A percentile compares a stretch with the other conserved stretches of the same genome.
These are phyloP conservation scores for Aplocera efformata DNA, from an alignment of 2,888 invertebrate species.

Conservation along the genomic window DNA sequence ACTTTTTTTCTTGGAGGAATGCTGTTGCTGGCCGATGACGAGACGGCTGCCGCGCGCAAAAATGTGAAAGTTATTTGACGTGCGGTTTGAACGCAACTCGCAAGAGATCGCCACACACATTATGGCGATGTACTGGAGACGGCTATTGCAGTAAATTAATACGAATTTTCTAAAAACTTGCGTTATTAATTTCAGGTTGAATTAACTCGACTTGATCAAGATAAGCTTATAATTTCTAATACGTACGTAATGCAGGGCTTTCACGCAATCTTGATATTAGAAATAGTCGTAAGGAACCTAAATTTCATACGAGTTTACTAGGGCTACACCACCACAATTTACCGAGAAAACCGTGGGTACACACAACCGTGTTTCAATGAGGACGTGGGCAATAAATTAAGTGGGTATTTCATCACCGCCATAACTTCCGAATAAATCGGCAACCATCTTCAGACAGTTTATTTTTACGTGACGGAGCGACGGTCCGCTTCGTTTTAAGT, in stretches of 20 bases:
- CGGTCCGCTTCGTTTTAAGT: too few relatives aligned
- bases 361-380: too few relatives aligned
- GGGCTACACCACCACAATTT: too few relatives aligned
- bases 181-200: too few relatives aligned
- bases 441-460: too few relatives aligned
- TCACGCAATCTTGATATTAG: constrained; percentile 12
- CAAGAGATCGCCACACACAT: constrained; percentile 19
- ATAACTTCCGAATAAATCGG: too few relatives aligned
- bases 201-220: constrained; percentile 7
- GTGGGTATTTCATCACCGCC: too few relatives aligned
- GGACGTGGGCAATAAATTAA: too few relatives aligned
- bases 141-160: constrained; percentile 5
- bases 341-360: too few relatives aligned
- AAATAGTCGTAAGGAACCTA: not conserved
- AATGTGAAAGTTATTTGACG: constrained; percentile 59
- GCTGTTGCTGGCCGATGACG: constrained; percentile 15
- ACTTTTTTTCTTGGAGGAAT: constrained; percentile 21
- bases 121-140: constrained; percentile 22
- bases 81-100: constrained; percentile 23
- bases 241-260: constrained; percentile 3
- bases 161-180: not conserved
- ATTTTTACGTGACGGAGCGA: too few relatives aligned
- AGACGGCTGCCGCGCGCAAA: constrained; percentile 35
- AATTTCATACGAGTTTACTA: too few relatives aligned
- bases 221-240: constrained; percentile 1